Conservation (phyloP, 2,797 vertebrate genomes). For the Potorous gilbertii region DNA sequence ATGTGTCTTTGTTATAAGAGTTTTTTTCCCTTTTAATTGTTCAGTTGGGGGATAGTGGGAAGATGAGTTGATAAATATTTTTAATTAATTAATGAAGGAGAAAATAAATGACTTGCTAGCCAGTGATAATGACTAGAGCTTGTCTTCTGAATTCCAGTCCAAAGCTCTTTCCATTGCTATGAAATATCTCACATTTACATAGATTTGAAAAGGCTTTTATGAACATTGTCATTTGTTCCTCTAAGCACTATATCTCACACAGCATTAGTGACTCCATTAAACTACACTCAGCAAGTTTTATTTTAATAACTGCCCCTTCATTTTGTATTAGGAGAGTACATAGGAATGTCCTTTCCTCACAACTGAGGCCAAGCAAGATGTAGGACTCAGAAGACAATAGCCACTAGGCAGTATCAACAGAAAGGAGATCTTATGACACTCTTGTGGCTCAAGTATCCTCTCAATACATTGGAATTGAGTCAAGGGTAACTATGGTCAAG, state of each 20-base stretch:
- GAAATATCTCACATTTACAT: not conserved
- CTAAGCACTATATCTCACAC: conserved; percentile 20
- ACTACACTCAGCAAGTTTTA: conserved; percentile 13
- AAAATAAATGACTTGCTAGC: not conserved
- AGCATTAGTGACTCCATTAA: conserved; percentile 10
- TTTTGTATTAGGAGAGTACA: conserved; percentile 25
- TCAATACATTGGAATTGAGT: not conserved
- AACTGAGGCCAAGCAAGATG: not conserved
- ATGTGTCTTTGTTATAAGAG: not conserved
- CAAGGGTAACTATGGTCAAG: not conserved
- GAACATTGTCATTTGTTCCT: not conserved
- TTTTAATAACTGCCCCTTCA: not conserved
- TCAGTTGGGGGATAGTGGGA: not conserved
- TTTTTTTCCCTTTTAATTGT: not conserved
- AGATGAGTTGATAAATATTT: not conserved
- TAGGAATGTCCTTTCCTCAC: not conserved
- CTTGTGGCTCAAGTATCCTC: not conserved
- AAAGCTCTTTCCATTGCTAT: not conserved
- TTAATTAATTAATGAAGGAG: not conserved
- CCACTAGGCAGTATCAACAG: not conserved
- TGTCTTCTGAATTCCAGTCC: not conserved
- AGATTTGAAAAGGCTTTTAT: not conserved
- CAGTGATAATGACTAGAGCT: not conserved
- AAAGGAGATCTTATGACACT: not conserved
- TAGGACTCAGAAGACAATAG: not conserved